Evolutionary conservation across 2,113 vertebrate genomes (phyloP), one percentile per base, ranked within the genome.

Genomic region (Melanerpes aurifrons): DNA sequence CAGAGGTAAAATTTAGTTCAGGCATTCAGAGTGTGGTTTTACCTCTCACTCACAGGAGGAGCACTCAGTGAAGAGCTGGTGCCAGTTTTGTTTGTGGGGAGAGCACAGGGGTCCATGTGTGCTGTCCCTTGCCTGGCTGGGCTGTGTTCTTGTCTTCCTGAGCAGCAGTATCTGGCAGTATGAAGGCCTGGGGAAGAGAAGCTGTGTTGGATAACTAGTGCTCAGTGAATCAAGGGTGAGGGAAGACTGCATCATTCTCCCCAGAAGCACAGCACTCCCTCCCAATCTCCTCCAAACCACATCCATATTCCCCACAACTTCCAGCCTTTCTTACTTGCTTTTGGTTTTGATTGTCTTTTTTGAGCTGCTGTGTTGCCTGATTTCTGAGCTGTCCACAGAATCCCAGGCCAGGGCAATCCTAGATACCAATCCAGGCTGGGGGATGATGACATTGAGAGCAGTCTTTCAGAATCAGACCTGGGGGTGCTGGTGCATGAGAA

Each of bases 291-390:
- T 86, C 89, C 31, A 56, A 31, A 89, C 8, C 48, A 56, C 22
- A 37, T 43, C 25, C 15, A 6, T 25, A 21, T 26, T 28, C 25
- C 68, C 48, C 48, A 24, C 75, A 75, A 64, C 6, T 29, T 66
- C 47, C 53, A 58, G 6, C 43, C 16, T 56, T 17, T 12, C 40
- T 45, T 35, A 15, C 21, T 68, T 50, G 43, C 7, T 50, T 59
- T 63, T 31, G 58, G 15, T 22, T 81, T 64, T 56, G 17, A 22
- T 62, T 45, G 22, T 58, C 5, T 19, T 68, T 73, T 57, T 7
- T 12, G 40, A 19, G 25, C 4, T 0, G 0, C 35, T 68, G 11
- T 53, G 0, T 35, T 68, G 12, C 58, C 40, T 16, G 7, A 61
- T 9, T 63, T 79, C 31, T 16, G 72, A 43, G 56, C 21, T 72